These are phyloP conservation scores for Etheostoma perlongum DNA, from an alignment of 2,797 vertebrate species.

Conservation along the genomic window DNA sequence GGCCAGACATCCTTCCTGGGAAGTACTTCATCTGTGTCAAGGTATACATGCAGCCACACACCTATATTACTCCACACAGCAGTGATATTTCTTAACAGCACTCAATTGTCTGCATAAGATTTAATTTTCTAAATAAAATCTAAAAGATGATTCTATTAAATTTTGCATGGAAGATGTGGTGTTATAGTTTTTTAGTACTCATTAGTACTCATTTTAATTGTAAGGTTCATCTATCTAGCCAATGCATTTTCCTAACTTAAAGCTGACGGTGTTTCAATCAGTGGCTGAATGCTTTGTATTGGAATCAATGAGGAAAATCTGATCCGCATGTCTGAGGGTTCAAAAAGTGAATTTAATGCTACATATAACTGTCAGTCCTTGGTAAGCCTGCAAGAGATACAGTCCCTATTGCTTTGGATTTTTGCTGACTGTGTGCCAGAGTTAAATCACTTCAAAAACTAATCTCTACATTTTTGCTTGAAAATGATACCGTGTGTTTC, in stretches of 20 bases:
- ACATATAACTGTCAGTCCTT: slow-evolving; percentile 45
- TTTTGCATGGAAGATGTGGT: neutral
- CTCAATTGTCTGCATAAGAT: neutral
- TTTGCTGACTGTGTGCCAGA: slow-evolving; percentile 53
- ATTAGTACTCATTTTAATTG: neutral
- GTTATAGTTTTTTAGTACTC: neutral
- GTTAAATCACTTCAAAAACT: slow-evolving; percentile 59
- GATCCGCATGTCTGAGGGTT: slow-evolving; percentile 34
- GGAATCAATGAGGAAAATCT: slow-evolving; percentile 6
- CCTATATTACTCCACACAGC: neutral
- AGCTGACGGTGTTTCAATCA: neutral
- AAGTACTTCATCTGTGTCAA: slow-evolving; percentile 16
- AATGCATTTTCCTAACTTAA: neutral
- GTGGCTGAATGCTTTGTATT: neutral
- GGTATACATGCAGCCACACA: slow-evolving; percentile 4
- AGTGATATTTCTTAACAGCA: neutral
- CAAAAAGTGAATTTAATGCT: slow-evolving; percentile 51
- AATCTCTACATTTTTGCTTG: slow-evolving; percentile 19
- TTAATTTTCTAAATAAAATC: neutral
- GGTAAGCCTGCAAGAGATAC: slow-evolving; percentile 39
- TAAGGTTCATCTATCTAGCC: neutral
- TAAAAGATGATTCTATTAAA: neutral
- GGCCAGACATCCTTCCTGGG: slow-evolving; percentile 54
- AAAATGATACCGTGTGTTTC: slow-evolving; percentile 15
- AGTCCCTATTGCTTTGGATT: slow-evolving; percentile 43